A percentile compares a stretch with the other conserved stretches of the same genome.
Evolutionary conservation across 1,140 invertebrate genomes (phyloP).

Genomic region (Aricia agestis): DNA sequence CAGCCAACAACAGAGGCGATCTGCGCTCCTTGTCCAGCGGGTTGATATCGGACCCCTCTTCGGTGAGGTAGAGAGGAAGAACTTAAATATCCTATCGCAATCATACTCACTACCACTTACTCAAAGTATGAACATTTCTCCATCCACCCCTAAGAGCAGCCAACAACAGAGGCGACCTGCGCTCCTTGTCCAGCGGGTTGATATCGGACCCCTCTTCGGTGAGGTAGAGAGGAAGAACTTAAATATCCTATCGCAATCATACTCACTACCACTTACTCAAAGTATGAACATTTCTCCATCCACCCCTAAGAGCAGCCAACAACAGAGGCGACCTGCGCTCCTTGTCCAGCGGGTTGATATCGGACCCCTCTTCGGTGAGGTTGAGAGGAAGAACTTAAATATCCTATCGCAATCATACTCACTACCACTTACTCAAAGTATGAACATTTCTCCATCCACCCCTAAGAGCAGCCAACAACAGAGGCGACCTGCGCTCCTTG

Average conservation of each 20-base stretch:
- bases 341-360: constrained; percentile 86
- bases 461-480: no score
- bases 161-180: constrained; percentile 85
- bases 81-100: no score
- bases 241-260: no score
- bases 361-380: constrained; percentile 86
- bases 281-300: constrained; percentile 87
- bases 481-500: no score
- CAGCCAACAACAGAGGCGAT: constrained; percentile 87
- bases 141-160: constrained; percentile 86
- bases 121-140: constrained; percentile 85
- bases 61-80: constrained; percentile 84
- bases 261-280: constrained; percentile 76
- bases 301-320: constrained; percentile 84
- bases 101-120: no score
- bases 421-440: no score
- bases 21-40: constrained; percentile 86
- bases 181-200: constrained; percentile 86
- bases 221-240: no score
- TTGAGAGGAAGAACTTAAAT: no score
- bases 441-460: no score
- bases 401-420: no score
- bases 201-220: constrained; percentile 88
- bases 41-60: constrained; percentile 89
- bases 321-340: constrained; percentile 87